Base-by-base conservation (phyloP, 2,113 vertebrate species). In the Osmerus eperlanus region DNA sequence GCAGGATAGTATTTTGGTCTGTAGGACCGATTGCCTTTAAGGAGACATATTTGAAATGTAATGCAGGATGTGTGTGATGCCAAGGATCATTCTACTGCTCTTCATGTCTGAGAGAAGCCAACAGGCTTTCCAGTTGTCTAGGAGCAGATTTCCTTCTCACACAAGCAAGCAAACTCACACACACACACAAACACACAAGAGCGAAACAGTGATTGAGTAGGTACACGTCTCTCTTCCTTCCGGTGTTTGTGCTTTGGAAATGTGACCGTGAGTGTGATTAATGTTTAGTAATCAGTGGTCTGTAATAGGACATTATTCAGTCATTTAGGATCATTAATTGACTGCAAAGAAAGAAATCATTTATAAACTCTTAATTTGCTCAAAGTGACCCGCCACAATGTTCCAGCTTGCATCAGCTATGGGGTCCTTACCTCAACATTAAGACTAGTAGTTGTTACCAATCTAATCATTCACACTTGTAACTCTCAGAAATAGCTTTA, bases 231-330 rank as follows among this genome's bases (percentile, higher is more conserved):
- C 56, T 51, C 62, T 60, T 19, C 74, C 56, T 77, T 11, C 1
- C 19, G 36, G n/a, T 72, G 77, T 80, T 81, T 60, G 41, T 47
- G 25, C 21, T 56, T 36, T 55, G 60, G 3, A 47, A 47, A 19
- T 21, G 7, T n/a, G 56, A n/a, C 0, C 55, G 52, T 12, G 59
- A 55, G 29, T 56, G 67, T 55, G 59, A 74, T 79, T 58, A 70
- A 78, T 78, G 73, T 70, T 61, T 58, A 19, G 16, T 73, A 79
- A 83, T 79, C 53, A 71, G 47, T 55, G 71, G 16, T 77, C 59
- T 62, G 47, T 81, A 71, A 85, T 72, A 36, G 68, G 29, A 78
- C 67, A 71, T 72, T 82, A 66, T 78, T 78, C 51, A 65, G 28
- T 78, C 73, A 78, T 65, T 75, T 67, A 14, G 66, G 29, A 73